phyloP scores from a whole-genome alignment of 2,797 vertebrate genomes.

The Poeciliopsis turneri region DNA sequence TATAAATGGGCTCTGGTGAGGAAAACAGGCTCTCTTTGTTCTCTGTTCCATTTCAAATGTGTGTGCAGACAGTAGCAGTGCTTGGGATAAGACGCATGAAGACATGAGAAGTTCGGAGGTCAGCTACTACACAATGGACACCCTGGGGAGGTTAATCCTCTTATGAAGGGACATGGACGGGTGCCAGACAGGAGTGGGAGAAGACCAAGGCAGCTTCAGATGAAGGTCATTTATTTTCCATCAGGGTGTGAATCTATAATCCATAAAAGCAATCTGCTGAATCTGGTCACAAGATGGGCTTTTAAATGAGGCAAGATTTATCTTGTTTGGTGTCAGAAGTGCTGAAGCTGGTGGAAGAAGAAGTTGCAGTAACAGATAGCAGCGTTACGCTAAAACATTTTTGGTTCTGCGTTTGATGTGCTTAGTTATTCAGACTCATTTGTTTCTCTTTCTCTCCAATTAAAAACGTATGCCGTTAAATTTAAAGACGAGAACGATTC shows the following conservation, averaged over 20 bases:
- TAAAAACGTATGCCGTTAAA: background rate
- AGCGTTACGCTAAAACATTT: background rate
- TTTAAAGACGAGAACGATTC: background rate
- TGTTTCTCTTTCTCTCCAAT: background rate
- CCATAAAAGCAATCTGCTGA: slow-evolving; percentile 16
- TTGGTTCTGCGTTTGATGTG: slow-evolving; percentile 4
- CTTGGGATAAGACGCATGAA: background rate
- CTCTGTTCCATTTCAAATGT: background rate
- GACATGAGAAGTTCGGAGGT: slow-evolving; percentile 19
- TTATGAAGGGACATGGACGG: background rate
- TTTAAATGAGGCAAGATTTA: background rate
- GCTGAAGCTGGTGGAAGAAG: slow-evolving; percentile 4
- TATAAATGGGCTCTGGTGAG: background rate
- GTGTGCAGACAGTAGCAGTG: background rate
- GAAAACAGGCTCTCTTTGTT: background rate
- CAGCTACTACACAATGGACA: slow-evolving; percentile 4
- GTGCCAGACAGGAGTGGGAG: slow-evolving; percentile 3
- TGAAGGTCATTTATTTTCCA: slow-evolving; percentile 24
- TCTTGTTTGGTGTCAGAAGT: background rate
- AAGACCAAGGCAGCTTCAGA: slow-evolving; percentile 1
- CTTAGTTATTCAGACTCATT: background rate
- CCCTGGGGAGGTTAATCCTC: background rate
- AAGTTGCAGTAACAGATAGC: background rate
- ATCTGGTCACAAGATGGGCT: slow-evolving; percentile 1
- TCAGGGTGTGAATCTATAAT: slow-evolving; percentile 4